These are phyloP conservation scores for Poeciliopsis infans DNA, from an alignment of 2,797 vertebrate genomes.

Conservation along the genomic window DNA sequence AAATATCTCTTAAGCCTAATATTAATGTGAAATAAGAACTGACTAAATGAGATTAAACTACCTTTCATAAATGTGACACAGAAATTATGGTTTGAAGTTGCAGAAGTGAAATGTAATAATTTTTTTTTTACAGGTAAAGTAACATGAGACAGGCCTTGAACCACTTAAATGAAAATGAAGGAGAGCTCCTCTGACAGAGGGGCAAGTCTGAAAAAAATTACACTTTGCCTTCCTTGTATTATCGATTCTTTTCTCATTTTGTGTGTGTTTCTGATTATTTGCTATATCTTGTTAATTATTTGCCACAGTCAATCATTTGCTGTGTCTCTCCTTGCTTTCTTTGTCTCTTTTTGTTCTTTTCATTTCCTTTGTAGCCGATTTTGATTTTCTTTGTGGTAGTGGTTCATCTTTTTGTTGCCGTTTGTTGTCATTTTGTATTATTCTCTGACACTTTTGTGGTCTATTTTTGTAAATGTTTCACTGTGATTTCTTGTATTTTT, in stretches of 20 bases:
- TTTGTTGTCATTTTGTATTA: neutral
- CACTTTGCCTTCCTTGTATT: neutral
- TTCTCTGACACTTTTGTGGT: neutral
- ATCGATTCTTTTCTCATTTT: neutral
- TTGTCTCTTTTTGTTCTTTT: neutral
- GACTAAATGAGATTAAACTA: neutral
- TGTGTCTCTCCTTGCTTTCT: neutral
- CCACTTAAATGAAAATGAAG: neutral
- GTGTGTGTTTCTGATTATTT: neutral
- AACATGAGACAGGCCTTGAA: neutral
- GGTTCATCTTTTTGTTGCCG: neutral
- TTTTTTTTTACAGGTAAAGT: neutral
- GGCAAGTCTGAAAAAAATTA: neutral
- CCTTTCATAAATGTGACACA: conserved; percentile 10
- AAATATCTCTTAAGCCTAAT: conserved; percentile 16
- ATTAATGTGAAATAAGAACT: conserved; percentile 18
- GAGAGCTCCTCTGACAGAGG: neutral
- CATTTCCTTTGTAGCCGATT: neutral
- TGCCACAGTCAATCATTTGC: neutral
- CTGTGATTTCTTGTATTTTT: neutral
- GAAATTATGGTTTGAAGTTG: neutral
- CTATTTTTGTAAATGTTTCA: conserved; percentile 1
- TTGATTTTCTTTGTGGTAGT: neutral
- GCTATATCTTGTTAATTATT: neutral
- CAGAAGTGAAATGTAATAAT: neutral